Conservation (phyloP, 2,797 vertebrate species). For the Triplophysa yarkandensis region DNA sequence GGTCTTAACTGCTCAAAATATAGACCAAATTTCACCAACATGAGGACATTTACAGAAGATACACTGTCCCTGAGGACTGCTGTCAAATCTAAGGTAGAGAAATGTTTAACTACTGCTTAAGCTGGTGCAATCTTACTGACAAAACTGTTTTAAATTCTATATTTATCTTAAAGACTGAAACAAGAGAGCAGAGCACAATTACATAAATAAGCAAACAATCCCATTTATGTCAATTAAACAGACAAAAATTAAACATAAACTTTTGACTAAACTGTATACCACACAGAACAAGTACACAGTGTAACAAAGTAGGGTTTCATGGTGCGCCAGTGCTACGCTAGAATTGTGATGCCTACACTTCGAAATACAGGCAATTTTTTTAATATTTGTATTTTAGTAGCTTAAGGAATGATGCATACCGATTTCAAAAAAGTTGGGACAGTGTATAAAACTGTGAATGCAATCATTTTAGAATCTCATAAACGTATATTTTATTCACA, state of each 20-base stretch:
- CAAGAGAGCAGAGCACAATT: background rate
- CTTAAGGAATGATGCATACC: no score
- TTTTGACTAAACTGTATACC: no score
- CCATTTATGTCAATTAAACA: background rate
- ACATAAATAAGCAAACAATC: background rate
- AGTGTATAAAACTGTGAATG: no score
- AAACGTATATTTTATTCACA: no score
- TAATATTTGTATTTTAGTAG: no score
- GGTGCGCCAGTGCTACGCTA: no score
- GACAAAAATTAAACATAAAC: no score
- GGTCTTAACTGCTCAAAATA: conserved; percentile 60
- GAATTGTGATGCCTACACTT: no score
- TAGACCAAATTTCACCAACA: conserved; percentile 60
- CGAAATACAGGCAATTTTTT: no score
- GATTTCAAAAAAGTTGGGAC: no score
- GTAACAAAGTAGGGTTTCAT: no score
- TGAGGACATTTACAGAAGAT: conserved; percentile 43
- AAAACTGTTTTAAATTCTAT: background rate
- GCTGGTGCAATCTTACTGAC: background rate
- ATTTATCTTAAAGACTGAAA: background rate
- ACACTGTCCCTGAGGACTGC: conserved; percentile 9
- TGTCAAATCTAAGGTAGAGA: conserved; percentile 5
- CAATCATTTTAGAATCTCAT: no score
- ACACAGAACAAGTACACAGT: conserved; percentile 20
- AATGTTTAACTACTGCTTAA: background rate